Evolutionary conservation across 2,888 invertebrate species (phyloP).

Genomic region (Pilophorus perplexus): DNA sequence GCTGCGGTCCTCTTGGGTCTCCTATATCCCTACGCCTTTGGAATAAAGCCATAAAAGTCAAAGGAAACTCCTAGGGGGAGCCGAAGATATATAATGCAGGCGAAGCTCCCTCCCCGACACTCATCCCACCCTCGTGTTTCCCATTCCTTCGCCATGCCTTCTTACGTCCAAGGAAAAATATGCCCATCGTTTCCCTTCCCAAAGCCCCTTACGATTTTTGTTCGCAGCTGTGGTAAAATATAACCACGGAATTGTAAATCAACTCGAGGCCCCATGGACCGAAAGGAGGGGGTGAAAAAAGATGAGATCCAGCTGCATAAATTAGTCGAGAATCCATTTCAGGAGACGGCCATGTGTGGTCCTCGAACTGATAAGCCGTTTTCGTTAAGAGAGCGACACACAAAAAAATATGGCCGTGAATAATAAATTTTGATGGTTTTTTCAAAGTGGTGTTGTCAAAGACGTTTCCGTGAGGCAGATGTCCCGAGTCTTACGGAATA

Average conservation of each 20-base stretch:
- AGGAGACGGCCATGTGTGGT: conserved; percentile 35
- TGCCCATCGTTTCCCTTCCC: conserved; percentile 21
- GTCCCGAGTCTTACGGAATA: too few relatives aligned
- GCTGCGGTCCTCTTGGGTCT: too few relatives aligned
- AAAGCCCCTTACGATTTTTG: neutral
- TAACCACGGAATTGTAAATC: conserved; percentile 32
- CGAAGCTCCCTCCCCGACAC: neutral
- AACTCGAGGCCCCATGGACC: too few relatives aligned
- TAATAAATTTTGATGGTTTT: too few relatives aligned
- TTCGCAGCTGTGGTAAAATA: conserved; percentile 37
- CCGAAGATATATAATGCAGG: conserved; percentile 36
- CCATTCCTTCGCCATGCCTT: neutral
- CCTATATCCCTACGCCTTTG: neutral
- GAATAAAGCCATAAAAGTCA: conserved; percentile 39
- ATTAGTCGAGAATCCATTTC: conserved; percentile 21
- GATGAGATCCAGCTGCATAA: conserved; percentile 28
- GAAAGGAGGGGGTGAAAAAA: conserved; percentile 1
- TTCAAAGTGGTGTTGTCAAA: too few relatives aligned
- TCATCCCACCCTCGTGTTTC: neutral
- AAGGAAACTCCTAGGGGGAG: conserved; percentile 21
- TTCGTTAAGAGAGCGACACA: too few relatives aligned
- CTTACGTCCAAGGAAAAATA: conserved; percentile 21
- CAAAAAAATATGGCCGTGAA: too few relatives aligned
- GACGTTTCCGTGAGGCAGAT: too few relatives aligned
- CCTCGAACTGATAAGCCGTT: conserved; percentile 8